Percentiles rank a stretch among this genome's conserved stretches.
Evolutionary conservation across 2,888 invertebrate genomes (phyloP).

Genomic region (Ormia ochracea): DNA sequence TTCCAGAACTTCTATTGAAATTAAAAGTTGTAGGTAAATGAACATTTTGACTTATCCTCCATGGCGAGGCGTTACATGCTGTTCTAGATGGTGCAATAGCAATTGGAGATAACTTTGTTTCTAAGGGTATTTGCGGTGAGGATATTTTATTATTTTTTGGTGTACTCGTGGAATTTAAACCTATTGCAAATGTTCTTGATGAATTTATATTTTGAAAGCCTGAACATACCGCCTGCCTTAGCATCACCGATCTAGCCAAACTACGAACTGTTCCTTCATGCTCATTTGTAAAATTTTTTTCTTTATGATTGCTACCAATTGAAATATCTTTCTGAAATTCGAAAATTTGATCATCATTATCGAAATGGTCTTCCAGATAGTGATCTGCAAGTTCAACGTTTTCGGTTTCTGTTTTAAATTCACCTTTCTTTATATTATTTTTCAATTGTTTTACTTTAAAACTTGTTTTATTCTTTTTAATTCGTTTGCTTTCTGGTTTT

Average conservation of each 20-base stretch:
- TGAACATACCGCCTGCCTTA: slow-evolving; percentile 66
- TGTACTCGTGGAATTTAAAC: slow-evolving; percentile 70
- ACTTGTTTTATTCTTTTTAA: neutral
- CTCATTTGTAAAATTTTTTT: neutral
- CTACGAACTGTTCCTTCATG: slow-evolving; percentile 67
- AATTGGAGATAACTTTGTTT: slow-evolving; percentile 67
- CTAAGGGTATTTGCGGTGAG: neutral
- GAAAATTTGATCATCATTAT: neutral
- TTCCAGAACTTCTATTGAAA: slow-evolving; percentile 70
- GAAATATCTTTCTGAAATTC: slow-evolving; percentile 24
- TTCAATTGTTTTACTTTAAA: slow-evolving; percentile 16
- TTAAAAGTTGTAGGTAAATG: slow-evolving; percentile 70
- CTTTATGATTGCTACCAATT: neutral
- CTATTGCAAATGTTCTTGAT: slow-evolving; percentile 66
- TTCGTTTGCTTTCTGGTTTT: neutral
- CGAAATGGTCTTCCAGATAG: slow-evolving; percentile 12
- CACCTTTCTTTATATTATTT: neutral
- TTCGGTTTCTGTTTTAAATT: neutral
- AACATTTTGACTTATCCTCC: slow-evolving; percentile 72
- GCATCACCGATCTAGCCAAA: slow-evolving; percentile 69
- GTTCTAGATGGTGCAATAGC: neutral
- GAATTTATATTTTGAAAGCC: slow-evolving; percentile 20
- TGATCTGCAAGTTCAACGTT: slow-evolving; percentile 6
- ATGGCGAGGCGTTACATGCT: slow-evolving; percentile 68
- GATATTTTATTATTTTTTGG: slow-evolving; percentile 65